These are phyloP conservation scores for Pipra filicauda DNA, from an alignment of 2,113 vertebrate species.

Conservation along the genomic window DNA sequence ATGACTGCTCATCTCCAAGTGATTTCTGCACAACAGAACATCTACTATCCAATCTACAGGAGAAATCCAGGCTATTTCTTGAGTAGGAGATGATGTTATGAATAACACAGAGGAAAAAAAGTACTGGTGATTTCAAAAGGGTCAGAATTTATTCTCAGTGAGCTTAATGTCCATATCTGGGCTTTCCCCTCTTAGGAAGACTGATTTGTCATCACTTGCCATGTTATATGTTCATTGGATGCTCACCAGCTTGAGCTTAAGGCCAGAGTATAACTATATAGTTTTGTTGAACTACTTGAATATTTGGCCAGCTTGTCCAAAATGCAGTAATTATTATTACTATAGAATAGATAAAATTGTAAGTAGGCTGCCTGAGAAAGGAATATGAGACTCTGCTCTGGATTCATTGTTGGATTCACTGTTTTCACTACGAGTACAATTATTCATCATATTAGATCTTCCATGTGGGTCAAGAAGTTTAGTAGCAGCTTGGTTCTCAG, in stretches of 20 bases:
- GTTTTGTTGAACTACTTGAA: background rate
- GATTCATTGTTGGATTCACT: background rate
- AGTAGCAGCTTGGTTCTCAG: background rate
- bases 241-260: background rate
- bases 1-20: fast-evolving
- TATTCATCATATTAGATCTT: background rate
- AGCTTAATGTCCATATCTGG: background rate
- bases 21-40: background rate
- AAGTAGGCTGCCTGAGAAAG: background rate
- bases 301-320: background rate
- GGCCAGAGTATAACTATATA: background rate
- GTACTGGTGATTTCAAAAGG: background rate
- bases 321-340: background rate
- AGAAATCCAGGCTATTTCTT: background rate
- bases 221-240: background rate
- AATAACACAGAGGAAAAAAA: background rate
- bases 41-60: background rate
- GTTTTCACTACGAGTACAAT: background rate
- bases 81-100: background rate
- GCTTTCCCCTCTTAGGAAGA: background rate
- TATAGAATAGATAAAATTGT: background rate
- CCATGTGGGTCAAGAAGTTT: background rate
- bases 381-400: background rate
- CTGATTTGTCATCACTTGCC: background rate
- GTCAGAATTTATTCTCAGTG: background rate